phyloP scores from a whole-genome alignment of 2,888 invertebrate species.

The Amphimallon solstitiale region DNA sequence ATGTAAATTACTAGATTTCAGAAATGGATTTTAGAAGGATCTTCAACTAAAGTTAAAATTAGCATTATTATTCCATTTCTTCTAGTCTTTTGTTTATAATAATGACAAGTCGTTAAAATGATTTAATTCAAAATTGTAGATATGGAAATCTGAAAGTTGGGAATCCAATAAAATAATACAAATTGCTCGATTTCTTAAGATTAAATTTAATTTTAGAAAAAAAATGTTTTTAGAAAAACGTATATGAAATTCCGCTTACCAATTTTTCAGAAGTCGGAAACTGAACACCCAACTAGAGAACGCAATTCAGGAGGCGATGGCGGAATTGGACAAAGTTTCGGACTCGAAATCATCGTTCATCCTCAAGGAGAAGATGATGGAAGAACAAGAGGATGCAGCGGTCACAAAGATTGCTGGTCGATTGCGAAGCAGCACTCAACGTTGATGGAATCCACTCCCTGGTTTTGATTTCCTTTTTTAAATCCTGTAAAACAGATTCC shows the following conservation, averaged over 20 bases:
- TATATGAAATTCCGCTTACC: neutral
- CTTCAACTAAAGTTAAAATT: too few species aligned
- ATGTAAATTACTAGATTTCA: too few species aligned
- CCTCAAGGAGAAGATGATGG: conserved; percentile 52
- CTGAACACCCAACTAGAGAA: conserved; percentile 89
- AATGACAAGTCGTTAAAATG: too few species aligned
- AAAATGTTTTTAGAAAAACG: neutral
- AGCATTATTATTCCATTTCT: too few species aligned
- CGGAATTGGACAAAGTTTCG: conserved; percentile 81
- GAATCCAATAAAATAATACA: neutral
- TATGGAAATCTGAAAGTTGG: too few species aligned
- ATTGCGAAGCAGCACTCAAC: conserved; percentile 66
- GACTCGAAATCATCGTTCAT: conserved; percentile 53
- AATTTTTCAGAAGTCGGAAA: conserved; percentile 84
- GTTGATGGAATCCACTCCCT: conserved; percentile 52
- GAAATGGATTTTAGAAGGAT: too few species aligned
- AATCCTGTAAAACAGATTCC: too few species aligned
- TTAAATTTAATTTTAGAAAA: neutral
- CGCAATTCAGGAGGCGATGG: conserved; percentile 93
- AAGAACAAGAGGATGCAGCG: conserved; percentile 43
- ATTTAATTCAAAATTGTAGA: too few species aligned
- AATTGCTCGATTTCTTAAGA: neutral
- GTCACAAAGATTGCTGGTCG: conserved; percentile 61
- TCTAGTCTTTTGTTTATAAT: too few species aligned
- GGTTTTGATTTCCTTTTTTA: conserved; percentile 1